Evolutionary conservation across 1,140 invertebrate genomes (phyloP).

Genomic region (Coenobita brevimanus): DNA sequence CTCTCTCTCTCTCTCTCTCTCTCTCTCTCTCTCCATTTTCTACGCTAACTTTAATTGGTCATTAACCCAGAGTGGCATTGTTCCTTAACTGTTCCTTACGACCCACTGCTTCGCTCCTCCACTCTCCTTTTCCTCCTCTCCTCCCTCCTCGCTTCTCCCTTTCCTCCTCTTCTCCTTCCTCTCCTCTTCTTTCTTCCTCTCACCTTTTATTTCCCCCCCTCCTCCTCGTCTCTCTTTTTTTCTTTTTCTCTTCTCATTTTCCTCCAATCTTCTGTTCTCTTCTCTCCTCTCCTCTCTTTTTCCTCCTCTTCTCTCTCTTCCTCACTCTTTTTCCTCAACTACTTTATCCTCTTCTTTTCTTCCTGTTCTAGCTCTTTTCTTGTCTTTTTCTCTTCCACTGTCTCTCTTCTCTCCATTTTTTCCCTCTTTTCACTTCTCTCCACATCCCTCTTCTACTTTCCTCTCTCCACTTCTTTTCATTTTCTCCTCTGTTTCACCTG

Average conservation of each 20-base stretch:
- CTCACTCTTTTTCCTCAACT: background rate
- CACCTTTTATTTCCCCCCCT: no score
- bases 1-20: background rate
- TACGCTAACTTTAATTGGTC: no score
- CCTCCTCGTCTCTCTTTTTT: background rate
- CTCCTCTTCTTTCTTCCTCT: background rate
- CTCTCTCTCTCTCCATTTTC: no score
- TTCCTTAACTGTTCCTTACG: no score
- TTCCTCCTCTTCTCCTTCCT: background rate
- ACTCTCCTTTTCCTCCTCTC: background rate
- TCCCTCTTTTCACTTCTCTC: background rate
- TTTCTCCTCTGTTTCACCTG: background rate
- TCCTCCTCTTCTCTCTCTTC: background rate
- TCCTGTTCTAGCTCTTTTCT: background rate
- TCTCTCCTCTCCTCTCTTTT: background rate
- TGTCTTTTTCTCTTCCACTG: background rate
- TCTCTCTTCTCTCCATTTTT: background rate
- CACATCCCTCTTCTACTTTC: background rate
- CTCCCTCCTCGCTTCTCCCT: background rate
- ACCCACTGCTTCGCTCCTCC: background rate
- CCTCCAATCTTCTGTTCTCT: background rate
- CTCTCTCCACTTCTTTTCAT: background rate
- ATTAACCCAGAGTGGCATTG: no score
- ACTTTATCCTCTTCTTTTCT: background rate
- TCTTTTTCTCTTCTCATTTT: background rate